Evolutionary conservation across 1,140 invertebrate genomes (phyloP).

Genomic region (Zaprionus capensis): DNA sequence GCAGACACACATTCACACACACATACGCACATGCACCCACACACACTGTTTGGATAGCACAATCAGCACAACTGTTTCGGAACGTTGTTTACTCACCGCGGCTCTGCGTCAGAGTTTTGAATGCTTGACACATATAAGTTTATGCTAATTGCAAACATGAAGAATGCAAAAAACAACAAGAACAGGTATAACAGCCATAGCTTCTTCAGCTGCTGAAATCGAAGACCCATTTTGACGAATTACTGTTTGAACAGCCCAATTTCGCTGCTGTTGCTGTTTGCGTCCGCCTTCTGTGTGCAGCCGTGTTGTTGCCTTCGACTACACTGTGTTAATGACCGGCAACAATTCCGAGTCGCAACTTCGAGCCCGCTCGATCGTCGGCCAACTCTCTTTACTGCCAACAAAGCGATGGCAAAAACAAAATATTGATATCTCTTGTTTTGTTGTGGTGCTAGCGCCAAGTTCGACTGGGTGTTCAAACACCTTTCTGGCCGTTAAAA

Average conservation of each 20-base stretch:
- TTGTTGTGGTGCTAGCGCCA: constrained; percentile 14
- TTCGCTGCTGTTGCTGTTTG: constrained; percentile 24
- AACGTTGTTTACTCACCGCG: constrained; percentile 54
- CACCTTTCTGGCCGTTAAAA: constrained; percentile 40
- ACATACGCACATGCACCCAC: neutral
- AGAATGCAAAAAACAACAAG: constrained; percentile 82
- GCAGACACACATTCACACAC: neutral
- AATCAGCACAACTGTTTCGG: neutral
- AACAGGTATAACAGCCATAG: constrained; percentile 81
- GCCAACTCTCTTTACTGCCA: constrained; percentile 33
- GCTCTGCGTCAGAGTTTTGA: constrained; percentile 55
- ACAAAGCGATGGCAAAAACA: constrained; percentile 7
- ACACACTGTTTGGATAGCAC: neutral
- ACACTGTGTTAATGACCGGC: constrained; percentile 49
- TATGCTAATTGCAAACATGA: constrained; percentile 84
- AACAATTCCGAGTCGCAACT: constrained; percentile 18
- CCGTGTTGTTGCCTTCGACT: constrained; percentile 51
- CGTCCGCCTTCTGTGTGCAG: constrained; percentile 19
- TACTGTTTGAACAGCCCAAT: constrained; percentile 20
- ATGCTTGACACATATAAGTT: constrained; percentile 82
- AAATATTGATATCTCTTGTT: constrained; percentile 21
- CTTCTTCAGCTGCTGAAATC: constrained; percentile 80
- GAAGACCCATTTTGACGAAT: constrained; percentile 69
- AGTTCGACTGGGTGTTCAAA: constrained; percentile 10
- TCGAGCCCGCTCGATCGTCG: constrained; percentile 11